A percentile compares a stretch with the other conserved stretches of the same genome.
phyloP scores from a whole-genome alignment of 2,113 vertebrate genomes.

The Xyliphius kryptos region DNA sequence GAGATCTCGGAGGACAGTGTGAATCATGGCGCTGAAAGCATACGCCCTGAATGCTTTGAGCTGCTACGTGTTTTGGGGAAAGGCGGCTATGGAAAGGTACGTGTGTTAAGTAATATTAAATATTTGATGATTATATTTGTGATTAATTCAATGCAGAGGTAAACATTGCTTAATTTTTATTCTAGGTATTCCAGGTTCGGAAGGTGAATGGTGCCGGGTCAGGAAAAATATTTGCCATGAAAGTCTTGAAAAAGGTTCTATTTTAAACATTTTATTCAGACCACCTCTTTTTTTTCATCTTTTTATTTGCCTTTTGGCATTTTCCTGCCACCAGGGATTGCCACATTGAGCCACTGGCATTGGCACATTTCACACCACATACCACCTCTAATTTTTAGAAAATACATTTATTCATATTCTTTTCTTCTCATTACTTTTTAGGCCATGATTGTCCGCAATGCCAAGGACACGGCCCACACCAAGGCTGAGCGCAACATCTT shows the following conservation, averaged over 20 bases:
- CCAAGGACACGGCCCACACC: slow-evolving; percentile 95
- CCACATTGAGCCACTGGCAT: no score
- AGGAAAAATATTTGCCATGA: slow-evolving; percentile 98
- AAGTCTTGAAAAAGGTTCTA: slow-evolving; percentile 94
- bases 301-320: no score
- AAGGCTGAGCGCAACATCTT: slow-evolving; percentile 97
- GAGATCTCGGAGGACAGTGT: slow-evolving; percentile 97
- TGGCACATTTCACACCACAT: no score
- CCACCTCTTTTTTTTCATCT: no score
- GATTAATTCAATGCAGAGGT: no score
- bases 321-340: no score
- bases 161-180: no score
- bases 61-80: slow-evolving; percentile 92
- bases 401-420: background rate
- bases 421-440: background rate
- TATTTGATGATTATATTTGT: no score
- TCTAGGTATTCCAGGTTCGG: slow-evolving; percentile 97
- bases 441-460: slow-evolving; percentile 98
- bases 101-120: no score
- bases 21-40: slow-evolving; percentile 96
- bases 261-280: no score
- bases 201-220: slow-evolving; percentile 88
- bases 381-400: no score
- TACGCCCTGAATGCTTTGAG: slow-evolving; percentile 95
- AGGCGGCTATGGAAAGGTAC: slow-evolving; percentile 98